phyloP scores from a whole-genome alignment of 2,113 vertebrate genomes.

The Opisthocomus hoazin region DNA sequence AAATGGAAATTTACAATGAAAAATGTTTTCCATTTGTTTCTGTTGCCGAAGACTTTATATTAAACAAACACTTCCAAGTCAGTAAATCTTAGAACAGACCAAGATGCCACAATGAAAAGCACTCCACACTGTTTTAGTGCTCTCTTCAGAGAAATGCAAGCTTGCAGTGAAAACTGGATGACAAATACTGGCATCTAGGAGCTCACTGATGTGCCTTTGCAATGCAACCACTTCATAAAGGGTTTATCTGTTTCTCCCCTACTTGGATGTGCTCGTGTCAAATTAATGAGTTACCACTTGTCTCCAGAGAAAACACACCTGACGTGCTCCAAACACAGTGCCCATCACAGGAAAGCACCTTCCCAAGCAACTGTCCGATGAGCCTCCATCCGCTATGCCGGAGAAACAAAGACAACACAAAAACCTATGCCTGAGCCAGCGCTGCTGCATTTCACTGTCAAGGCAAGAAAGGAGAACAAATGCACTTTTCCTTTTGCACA shows the following conservation, averaged over 20 bases:
- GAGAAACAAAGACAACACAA: background rate
- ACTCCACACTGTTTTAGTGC: background rate
- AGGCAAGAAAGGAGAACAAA: background rate
- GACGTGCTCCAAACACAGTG: background rate
- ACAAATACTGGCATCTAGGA: conserved; percentile 31
- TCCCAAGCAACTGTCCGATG: background rate
- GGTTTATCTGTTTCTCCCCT: background rate
- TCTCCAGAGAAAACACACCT: background rate
- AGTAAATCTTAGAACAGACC: background rate
- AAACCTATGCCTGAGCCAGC: background rate
- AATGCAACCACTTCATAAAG: background rate
- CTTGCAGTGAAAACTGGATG: background rate
- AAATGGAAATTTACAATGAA: background rate
- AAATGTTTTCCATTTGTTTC: background rate
- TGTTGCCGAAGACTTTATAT: background rate
- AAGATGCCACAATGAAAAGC: background rate
- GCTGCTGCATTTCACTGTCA: background rate
- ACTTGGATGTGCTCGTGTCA: background rate
- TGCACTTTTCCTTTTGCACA: background rate
- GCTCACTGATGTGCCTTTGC: background rate
- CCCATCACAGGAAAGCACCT: background rate
- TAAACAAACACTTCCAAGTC: background rate
- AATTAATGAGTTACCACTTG: background rate
- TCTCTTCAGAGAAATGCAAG: background rate
- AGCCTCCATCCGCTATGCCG: background rate